Evolutionary conservation across 1,140 invertebrate species (phyloP), one percentile per base, ranked within the genome.

Genomic region (Pseudomyrmex sp.): DNA sequence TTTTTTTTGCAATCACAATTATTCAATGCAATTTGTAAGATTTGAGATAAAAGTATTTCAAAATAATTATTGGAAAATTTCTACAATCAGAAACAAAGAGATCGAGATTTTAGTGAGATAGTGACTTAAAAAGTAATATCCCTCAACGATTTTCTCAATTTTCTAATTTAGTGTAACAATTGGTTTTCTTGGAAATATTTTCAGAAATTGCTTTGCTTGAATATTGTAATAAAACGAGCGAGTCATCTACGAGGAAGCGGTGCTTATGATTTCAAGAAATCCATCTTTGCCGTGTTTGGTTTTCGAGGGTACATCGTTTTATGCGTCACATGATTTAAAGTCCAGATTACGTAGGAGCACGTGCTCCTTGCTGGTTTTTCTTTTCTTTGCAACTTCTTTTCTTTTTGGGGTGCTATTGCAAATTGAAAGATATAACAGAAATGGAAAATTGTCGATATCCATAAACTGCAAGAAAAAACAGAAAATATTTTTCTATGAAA

Each of bases 261-360:
- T 10, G 26, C 9, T 68, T 56, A 23, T 35, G 18, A 73, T 50
- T 62, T 73, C n/a, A 68, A 5, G 15, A 82, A 82, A 82, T 59
- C n/a, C 69, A 74, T 74, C 74, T 82, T 82, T 12, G 18, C 23
- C 44, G n/a, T 82, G 56, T 82, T 82, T 82, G 23, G 80, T 26
- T 83, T 75, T 63, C 35, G 35, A 0, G 0, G 12, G 15, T 75
- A 13, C n/a, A 46, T 5, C 35, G 13, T 56, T 76, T 75, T 83
- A 61, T 23, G 18, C 46, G 26, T 54, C 50, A 62, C 54, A 56
- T 77, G 59, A 83, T 76, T 76, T 48, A 54, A 54, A 35, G 13
- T n/a, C 35, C 8, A 13, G 10, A 46, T 83, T 44, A 54, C 1
- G n/a, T n/a, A n/a, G n/a, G n/a, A 73, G 9, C 77, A 82, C 8